Evolutionary conservation across 2,888 invertebrate genomes (phyloP), one percentile per base, ranked within the genome.

Genomic region (Cacoxenus indagator): DNA sequence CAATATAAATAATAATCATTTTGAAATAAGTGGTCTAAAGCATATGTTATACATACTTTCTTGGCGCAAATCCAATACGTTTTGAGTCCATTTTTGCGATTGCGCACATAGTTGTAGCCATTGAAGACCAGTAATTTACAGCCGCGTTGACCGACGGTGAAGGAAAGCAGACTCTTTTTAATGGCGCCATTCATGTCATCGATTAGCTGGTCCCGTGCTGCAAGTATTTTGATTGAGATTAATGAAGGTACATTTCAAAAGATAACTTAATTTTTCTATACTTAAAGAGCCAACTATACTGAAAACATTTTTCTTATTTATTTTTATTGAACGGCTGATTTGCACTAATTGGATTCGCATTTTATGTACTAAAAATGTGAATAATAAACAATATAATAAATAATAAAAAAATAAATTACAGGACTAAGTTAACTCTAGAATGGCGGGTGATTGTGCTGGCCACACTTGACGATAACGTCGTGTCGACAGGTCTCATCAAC

Each of bases 61-160:
- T 87, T 88, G 1, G 88, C 85, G 70, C 88, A 88, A 68, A 88
- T 87, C 88, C 88, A 88, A 71, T 88, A 88, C 0, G 87, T 88
- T 73, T 87, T 88, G 2, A 83, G 78, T 1, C 86, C 87, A 66
- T 84, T 86, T n/a, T 83, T 80, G 17, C 88, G 84, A 76, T 88
- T 88, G 27, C 87, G 84, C 29, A 88, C 88, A 75, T 85, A 88
- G 73, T 84, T 84, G 73, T 84, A 86, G 0, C 87, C 87, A 62
- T 86, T 84, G 9, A 85, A 84, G 5, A 84, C 78, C 66, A 88
- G 72, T 26, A 88, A 72, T 5, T 83, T 85, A 64, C 87, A 87
- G n/a, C 87, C 87, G 2, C 88, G 80, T 66, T 88, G 88, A 0
- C 88, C 88, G 6, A 78, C 67, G 14, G 82, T 82, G 66, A 85